Evolutionary conservation across 1,140 invertebrate species (phyloP).

Genomic region (Oryzaephilus surinamensis): DNA sequence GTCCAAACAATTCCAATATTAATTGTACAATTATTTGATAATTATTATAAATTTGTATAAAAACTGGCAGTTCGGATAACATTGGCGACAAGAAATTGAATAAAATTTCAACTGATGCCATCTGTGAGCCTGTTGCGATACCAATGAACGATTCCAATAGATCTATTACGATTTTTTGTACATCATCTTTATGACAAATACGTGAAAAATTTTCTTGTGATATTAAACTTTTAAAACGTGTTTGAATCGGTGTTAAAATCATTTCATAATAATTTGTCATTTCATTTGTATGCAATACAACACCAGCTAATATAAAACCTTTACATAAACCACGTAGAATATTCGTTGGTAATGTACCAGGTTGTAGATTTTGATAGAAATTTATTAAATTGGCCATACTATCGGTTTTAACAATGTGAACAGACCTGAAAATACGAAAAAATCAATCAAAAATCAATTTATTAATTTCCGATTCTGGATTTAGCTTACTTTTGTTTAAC

Average conservation of each 20-base stretch:
- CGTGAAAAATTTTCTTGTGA: constrained; percentile 46
- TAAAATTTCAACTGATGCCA: constrained; percentile 46
- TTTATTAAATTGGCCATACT: constrained; percentile 37
- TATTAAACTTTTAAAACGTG: constrained; percentile 47
- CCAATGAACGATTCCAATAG: constrained; percentile 56
- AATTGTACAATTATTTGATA: constrained; percentile 71
- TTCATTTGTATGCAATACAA: constrained; percentile 25
- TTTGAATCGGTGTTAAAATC: constrained; percentile 50
- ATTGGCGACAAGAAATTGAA: constrained; percentile 55
- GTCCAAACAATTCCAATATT: constrained; percentile 63
- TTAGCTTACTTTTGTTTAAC: constrained; percentile 30
- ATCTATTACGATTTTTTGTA: constrained; percentile 50
- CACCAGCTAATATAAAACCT: constrained; percentile 42
- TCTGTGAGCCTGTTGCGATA: constrained; percentile 47
- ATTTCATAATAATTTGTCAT: constrained; percentile 41
- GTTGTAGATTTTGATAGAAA: constrained; percentile 29
- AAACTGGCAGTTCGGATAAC: constrained; percentile 51
- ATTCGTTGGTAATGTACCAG: constrained; percentile 37
- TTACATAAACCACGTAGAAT: constrained; percentile 44
- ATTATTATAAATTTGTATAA: constrained; percentile 68
- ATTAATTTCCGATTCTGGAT: background rate
- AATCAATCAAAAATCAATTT: constrained; percentile 2
- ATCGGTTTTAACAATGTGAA: constrained; percentile 36
- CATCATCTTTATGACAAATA: constrained; percentile 45
- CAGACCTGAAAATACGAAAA: constrained; percentile 24